These are phyloP conservation scores for Epizoanthus rinbou DNA, from an alignment of 92 coral and sea anemone species.

Conservation along the genomic window DNA sequence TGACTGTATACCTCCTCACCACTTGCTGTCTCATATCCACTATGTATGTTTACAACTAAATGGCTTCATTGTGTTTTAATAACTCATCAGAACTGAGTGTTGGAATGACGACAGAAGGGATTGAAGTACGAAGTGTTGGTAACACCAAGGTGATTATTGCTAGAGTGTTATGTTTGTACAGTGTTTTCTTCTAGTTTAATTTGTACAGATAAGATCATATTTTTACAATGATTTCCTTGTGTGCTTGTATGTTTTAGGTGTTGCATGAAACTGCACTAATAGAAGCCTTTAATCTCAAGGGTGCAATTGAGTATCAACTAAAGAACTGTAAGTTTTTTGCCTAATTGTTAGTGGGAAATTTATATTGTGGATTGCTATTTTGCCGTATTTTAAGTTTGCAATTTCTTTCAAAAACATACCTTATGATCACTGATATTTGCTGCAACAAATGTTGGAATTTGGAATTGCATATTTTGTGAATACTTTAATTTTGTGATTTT, in stretches of 20 bases:
- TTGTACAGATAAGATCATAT: neutral
- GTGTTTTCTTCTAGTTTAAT: neutral
- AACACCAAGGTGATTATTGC: slow-evolving; percentile 83
- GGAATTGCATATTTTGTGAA: too few species aligned
- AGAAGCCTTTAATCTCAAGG: slow-evolving; percentile 97
- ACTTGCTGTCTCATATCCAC: neutral
- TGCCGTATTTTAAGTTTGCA: neutral
- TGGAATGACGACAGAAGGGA: slow-evolving; percentile 99
- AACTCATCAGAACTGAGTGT: slow-evolving; percentile 85
- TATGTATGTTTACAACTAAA: neutral
- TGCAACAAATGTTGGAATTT: too few species aligned
- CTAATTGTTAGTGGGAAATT: neutral
- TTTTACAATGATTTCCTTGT: neutral
- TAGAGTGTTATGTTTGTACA: neutral
- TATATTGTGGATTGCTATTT: neutral
- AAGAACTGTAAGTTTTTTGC: slow-evolving; percentile 85
- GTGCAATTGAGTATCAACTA: slow-evolving; percentile 93
- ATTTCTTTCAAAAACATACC: neutral
- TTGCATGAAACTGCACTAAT: slow-evolving; percentile 96
- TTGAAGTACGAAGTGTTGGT: slow-evolving; percentile 98
- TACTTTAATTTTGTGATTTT: too few species aligned
- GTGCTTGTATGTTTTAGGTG: slow-evolving; percentile 52
- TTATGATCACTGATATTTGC: too few species aligned
- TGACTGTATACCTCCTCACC: too few species aligned
- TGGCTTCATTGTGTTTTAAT: neutral